Conservation (phyloP, 2,888 invertebrate genomes). For the Zygaena filipendulae region DNA sequence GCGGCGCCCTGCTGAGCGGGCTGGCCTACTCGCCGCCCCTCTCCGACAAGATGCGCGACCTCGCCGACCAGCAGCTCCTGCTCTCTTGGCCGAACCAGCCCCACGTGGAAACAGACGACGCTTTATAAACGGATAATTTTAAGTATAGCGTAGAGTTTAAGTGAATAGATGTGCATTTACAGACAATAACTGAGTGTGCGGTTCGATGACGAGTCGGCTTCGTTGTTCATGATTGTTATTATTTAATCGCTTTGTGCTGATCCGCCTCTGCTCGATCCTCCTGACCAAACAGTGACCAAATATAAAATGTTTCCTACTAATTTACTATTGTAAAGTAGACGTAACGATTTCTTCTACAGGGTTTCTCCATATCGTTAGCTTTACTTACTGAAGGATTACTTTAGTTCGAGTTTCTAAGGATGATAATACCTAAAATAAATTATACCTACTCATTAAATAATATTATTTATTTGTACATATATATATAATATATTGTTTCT, state of each 20-base stretch:
- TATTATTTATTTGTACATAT: too few relatives aligned
- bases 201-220: conserved; percentile 41
- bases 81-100: conserved; percentile 65
- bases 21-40: conserved; percentile 58
- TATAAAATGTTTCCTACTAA: conserved; percentile 43
- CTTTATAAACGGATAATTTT: conserved; percentile 42
- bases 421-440: too few relatives aligned
- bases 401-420: conserved; percentile 44
- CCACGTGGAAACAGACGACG: conserved; percentile 34
- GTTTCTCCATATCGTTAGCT: conserved; percentile 68
- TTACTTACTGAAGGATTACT: conserved; percentile 63
- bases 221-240: conserved; percentile 39
- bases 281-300: conserved; percentile 54
- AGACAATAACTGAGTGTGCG: conserved; percentile 52
- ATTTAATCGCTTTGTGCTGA: conserved; percentile 47
- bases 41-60: conserved; percentile 33
- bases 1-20: conserved; percentile 55
- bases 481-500: too few relatives aligned
- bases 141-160: conserved; percentile 28
- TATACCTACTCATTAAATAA: too few relatives aligned
- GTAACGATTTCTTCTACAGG: conserved; percentile 61
- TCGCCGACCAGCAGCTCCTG: conserved; percentile 59
- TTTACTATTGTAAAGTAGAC: conserved; percentile 46
- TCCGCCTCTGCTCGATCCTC: conserved; percentile 39
- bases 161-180: conserved; percentile 30